Percentiles rank a stretch among this genome's conserved stretches.
Evolutionary conservation across 2,113 vertebrate species (phyloP).

Genomic region (Himantopus leucocephalus): DNA sequence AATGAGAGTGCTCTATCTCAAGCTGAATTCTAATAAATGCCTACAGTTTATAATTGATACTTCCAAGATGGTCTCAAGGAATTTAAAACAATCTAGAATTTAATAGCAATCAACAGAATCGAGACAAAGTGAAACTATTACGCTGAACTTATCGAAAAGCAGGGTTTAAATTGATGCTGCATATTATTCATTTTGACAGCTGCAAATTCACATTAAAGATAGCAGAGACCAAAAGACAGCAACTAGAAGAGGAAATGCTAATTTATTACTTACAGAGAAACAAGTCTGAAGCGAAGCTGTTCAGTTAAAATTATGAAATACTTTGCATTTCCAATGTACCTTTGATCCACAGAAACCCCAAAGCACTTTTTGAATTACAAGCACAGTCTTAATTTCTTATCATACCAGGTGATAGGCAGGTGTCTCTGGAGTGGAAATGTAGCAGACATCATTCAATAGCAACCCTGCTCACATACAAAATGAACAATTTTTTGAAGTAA

Average conservation of each 20-base stretch:
- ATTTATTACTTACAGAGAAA: slow-evolving; percentile 74
- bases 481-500: background rate
- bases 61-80: slow-evolving; percentile 72
- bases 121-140: slow-evolving; percentile 77
- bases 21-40: slow-evolving; percentile 73
- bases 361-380: background rate
- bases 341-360: background rate
- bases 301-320: slow-evolving; percentile 65
- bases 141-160: slow-evolving; percentile 73
- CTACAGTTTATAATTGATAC: slow-evolving; percentile 74
- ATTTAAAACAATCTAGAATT: slow-evolving; percentile 78
- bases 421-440: background rate
- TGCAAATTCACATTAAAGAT: slow-evolving; percentile 79
- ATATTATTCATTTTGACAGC: slow-evolving; percentile 84
- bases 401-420: background rate
- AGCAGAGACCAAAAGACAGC: slow-evolving; percentile 66
- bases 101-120: slow-evolving; percentile 81
- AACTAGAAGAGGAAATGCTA: slow-evolving; percentile 71
- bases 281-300: slow-evolving; percentile 67
- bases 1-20: slow-evolving; percentile 51
- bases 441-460: background rate
- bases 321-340: slow-evolving; percentile 44
- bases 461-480: background rate
- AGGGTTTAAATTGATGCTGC: slow-evolving; percentile 76
- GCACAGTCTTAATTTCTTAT: background rate